Conservation (phyloP, 2,113 vertebrate genomes). For the Thamnophis sirtalis region DNA sequence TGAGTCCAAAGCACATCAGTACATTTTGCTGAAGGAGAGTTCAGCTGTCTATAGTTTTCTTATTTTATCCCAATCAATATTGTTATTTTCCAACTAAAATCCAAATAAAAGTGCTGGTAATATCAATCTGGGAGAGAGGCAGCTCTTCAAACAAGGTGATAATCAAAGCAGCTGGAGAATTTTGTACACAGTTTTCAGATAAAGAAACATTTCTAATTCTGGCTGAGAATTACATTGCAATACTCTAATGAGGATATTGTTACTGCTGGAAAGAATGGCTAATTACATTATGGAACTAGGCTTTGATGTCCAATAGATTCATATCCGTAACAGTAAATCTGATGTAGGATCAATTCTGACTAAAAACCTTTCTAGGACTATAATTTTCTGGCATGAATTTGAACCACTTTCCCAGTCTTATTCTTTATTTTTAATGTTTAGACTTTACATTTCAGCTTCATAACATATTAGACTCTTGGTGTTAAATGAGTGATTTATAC, state of each 20-base stretch:
- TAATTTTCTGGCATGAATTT: background rate
- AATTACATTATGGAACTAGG: background rate
- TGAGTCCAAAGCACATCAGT: background rate
- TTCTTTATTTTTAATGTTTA: background rate
- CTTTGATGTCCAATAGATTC: background rate
- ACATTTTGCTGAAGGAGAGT: conserved; percentile 27
- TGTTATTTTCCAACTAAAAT: conserved; percentile 47
- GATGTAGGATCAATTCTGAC: background rate
- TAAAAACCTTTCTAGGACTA: background rate
- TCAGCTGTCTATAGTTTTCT: conserved; percentile 33
- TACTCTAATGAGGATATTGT: background rate
- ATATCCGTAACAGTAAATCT: background rate
- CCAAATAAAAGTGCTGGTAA: conserved; percentile 58
- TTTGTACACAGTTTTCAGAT: conserved; percentile 45
- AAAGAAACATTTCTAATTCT: conserved; percentile 24
- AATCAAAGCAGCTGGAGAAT: conserved; percentile 30
- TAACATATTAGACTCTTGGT: background rate
- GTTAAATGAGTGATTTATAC: background rate
- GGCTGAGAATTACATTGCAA: background rate
- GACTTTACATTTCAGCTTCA: background rate
- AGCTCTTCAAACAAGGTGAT: conserved; percentile 46
- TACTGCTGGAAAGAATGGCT: background rate
- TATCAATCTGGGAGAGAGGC: conserved; percentile 55
- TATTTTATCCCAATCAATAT: conserved; percentile 55
- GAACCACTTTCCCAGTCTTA: background rate